These are phyloP conservation scores for Galagoides demidoff DNA, from an alignment of 2,797 vertebrate species.

Conservation along the genomic window DNA sequence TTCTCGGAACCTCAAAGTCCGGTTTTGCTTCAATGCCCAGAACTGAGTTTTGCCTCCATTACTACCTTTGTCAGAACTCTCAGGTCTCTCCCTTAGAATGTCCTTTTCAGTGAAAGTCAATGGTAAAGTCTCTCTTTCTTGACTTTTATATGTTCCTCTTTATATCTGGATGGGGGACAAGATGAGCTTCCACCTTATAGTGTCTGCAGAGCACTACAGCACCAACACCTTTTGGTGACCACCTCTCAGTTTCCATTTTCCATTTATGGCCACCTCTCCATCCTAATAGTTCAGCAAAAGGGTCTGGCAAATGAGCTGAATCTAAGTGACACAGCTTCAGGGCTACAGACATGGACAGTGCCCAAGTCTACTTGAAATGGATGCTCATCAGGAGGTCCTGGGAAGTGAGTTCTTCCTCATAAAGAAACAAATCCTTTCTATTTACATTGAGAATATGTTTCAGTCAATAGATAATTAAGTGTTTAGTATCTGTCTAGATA, in stretches of 20 bases:
- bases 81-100: background rate
- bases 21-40: conserved; percentile 15
- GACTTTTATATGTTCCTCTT: background rate
- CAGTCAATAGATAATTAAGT: background rate
- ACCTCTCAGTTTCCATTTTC: conserved; percentile 8
- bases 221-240: background rate
- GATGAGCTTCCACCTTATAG: background rate
- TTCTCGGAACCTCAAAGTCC: background rate
- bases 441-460: background rate
- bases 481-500: background rate
- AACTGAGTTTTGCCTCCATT: background rate
- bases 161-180: background rate
- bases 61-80: background rate
- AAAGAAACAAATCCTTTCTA: background rate
- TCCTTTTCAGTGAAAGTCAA: conserved; percentile 2
- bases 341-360: background rate
- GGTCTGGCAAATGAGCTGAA: background rate
- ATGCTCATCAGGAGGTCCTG: background rate
- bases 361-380: background rate
- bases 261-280: background rate
- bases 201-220: background rate
- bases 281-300: background rate
- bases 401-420: background rate
- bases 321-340: background rate
- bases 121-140: background rate